phyloP scores from a whole-genome alignment of 2,888 invertebrate species.

The Pilophorus perplexus region DNA sequence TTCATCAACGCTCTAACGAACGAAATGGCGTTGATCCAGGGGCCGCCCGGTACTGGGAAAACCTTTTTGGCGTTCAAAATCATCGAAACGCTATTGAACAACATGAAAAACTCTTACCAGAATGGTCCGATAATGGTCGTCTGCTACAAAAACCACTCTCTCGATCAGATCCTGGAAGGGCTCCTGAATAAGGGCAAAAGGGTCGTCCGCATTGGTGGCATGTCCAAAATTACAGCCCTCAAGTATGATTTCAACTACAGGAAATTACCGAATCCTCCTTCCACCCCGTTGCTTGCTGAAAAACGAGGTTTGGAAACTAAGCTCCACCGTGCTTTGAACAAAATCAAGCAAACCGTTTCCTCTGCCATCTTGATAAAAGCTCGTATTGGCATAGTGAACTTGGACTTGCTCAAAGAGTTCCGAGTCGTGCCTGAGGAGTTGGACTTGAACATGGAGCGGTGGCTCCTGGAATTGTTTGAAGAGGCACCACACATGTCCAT shows the following conservation, averaged over 20 bases:
- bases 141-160: conserved; percentile 80
- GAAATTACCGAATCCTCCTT: not conserved
- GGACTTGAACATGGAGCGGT: not conserved
- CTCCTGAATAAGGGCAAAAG: conserved; percentile 59
- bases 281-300: not conserved
- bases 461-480: conserved; percentile 12
- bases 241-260: not conserved
- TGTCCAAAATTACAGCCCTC: conserved; percentile 57
- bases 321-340: not conserved
- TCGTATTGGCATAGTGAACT: not conserved
- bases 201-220: conserved; percentile 66
- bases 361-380: not conserved
- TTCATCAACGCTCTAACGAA: conserved; percentile 65
- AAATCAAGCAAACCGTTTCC: not conserved
- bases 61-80: conserved; percentile 76
- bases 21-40: conserved; percentile 77
- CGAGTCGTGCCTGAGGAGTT: not conserved
- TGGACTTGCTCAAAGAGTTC: not conserved
- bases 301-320: not conserved
- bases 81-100: conserved; percentile 64
- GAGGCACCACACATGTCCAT: not conserved
- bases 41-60: conserved; percentile 87
- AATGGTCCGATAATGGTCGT: conserved; percentile 72
- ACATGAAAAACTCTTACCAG: conserved; percentile 53
- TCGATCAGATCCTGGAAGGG: conserved; percentile 79